phyloP scores from a whole-genome alignment of 2,888 invertebrate species.

The Xestia rhomboidea region DNA sequence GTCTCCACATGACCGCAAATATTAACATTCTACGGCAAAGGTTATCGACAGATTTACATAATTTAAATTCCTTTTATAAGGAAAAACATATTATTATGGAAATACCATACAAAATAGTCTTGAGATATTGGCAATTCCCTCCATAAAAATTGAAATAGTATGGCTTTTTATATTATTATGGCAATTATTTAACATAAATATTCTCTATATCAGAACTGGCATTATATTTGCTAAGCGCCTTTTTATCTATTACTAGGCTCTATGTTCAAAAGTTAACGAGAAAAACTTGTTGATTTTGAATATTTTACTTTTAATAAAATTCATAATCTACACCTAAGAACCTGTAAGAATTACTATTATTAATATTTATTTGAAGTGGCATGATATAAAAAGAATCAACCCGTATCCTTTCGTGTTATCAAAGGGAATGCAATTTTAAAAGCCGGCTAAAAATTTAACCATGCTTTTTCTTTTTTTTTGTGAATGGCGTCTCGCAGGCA shows the following conservation, averaged over 20 bases:
- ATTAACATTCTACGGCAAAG: neutral
- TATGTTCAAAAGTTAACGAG: constrained; percentile 4
- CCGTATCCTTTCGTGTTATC: neutral
- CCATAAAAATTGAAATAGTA: constrained; percentile 4
- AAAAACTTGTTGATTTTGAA: constrained; percentile 18
- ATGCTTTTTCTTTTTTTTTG: neutral
- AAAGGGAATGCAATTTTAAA: neutral
- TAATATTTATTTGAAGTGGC: neutral
- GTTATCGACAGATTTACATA: constrained; percentile 32
- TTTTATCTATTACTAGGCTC: constrained; percentile 10
- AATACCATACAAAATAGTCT: neutral
- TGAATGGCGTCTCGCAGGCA: too few species aligned
- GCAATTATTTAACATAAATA: constrained; percentile 41
- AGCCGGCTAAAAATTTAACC: neutral
- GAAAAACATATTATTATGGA: constrained; percentile 2
- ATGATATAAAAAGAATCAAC: neutral
- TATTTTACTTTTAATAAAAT: constrained; percentile 1
- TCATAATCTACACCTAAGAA: neutral
- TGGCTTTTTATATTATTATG: constrained; percentile 30
- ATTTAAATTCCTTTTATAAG: constrained; percentile 11
- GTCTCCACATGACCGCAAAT: constrained; percentile 11
- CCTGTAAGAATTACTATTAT: neutral
- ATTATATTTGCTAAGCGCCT: constrained; percentile 8
- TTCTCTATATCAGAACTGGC: neutral
- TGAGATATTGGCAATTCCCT: constrained; percentile 22